Conservation (phyloP, 2,888 invertebrate genomes). For the Sisyra terminalis region DNA sequence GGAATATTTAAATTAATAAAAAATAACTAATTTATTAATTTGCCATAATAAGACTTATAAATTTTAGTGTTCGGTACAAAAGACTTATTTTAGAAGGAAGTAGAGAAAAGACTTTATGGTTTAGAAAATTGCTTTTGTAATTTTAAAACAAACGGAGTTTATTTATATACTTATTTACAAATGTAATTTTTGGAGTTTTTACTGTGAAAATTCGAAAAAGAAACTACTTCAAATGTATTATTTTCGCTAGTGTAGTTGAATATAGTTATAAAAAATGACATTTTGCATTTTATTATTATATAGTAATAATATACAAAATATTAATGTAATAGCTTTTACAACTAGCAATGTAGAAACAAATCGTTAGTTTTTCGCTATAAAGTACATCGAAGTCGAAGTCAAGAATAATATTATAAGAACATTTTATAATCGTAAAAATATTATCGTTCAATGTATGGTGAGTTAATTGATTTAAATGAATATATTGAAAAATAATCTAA, state of each 20-base stretch:
- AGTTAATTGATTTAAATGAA: neutral
- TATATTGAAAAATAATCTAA: neutral
- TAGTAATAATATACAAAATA: slow-evolving; percentile 3
- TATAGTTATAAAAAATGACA: neutral
- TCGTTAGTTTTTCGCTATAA: slow-evolving; percentile 8
- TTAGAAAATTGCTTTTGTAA: too few species aligned
- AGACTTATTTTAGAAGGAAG: too few species aligned
- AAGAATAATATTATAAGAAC: neutral
- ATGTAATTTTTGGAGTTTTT: neutral
- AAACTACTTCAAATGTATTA: neutral
- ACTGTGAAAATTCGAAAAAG: neutral
- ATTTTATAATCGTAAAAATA: neutral
- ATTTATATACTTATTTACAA: too few species aligned
- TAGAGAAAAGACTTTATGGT: too few species aligned
- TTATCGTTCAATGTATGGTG: neutral
- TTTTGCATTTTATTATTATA: too few species aligned
- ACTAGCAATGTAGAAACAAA: slow-evolving; percentile 7
- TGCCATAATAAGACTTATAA: too few species aligned
- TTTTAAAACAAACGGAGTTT: too few species aligned
- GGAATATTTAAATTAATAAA: too few species aligned
- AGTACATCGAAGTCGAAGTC: slow-evolving; percentile 5
- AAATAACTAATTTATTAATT: too few species aligned
- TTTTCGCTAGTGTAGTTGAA: neutral
- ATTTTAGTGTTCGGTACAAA: too few species aligned
- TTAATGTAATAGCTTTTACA: slow-evolving; percentile 5